Conservation (phyloP, 1,140 invertebrate genomes). For the Penaeus vannamei region DNA sequence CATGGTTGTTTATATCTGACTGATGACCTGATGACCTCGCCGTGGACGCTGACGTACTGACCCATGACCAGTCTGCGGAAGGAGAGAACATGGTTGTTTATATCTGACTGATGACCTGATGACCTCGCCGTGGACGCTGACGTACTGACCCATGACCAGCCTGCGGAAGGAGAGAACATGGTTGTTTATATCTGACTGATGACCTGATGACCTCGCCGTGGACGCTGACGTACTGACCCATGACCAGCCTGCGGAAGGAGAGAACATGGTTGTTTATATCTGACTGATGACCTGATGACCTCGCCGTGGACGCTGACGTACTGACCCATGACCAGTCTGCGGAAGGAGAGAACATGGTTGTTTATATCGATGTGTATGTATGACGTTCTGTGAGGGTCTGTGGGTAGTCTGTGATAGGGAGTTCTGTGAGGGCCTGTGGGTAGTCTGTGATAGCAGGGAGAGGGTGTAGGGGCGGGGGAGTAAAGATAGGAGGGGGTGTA, state of each 20-base stretch:
- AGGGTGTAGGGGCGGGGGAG: no score
- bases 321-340: conserved; percentile 87
- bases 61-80: conserved; percentile 83
- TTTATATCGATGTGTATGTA: background rate
- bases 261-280: background rate
- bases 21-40: conserved; percentile 94
- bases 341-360: background rate
- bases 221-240: conserved; percentile 90
- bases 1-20: no score
- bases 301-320: conserved; percentile 92
- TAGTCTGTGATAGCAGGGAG: no score
- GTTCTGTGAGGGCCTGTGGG: no score
- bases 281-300: no score
- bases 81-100: background rate
- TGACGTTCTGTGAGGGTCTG: background rate
- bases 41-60: conserved; percentile 91
- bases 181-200: no score
- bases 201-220: conserved; percentile 94
- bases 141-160: conserved; percentile 90
- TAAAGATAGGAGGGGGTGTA: no score
- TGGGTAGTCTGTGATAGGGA: no score
- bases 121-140: conserved; percentile 91
- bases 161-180: conserved; percentile 71
- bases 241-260: conserved; percentile 79
- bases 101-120: no score